These are phyloP conservation scores for Gephyroberyx darwinii DNA, from an alignment of 2,797 vertebrate species.

Conservation along the genomic window DNA sequence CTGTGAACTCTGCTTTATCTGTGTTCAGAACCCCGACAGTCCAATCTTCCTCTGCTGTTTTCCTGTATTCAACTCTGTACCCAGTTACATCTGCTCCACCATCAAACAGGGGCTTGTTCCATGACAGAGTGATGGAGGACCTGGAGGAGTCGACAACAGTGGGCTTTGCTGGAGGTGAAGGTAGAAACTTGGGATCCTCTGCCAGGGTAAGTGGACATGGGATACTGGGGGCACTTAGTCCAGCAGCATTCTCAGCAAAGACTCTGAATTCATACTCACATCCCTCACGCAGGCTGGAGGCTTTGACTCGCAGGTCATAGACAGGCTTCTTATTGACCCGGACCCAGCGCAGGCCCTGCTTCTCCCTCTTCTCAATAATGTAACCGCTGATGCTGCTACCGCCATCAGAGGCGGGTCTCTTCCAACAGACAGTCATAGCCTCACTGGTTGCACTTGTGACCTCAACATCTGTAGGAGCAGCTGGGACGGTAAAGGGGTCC, in stretches of 20 bases:
- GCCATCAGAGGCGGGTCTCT: constrained; percentile 92
- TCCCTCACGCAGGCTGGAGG: constrained; percentile 90
- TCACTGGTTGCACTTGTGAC: constrained; percentile 92
- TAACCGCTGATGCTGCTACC: constrained; percentile 94
- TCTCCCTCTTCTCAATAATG: constrained; percentile 95
- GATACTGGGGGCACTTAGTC: constrained; percentile 92
- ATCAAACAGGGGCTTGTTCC: constrained; percentile 97
- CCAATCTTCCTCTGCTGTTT: constrained; percentile 90
- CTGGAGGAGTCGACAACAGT: constrained; percentile 89
- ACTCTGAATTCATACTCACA: constrained; percentile 97
- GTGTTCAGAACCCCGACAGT: constrained; percentile 86
- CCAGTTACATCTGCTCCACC: constrained; percentile 92
- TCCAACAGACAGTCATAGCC: constrained; percentile 96
- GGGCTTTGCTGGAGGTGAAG: constrained; percentile 93
- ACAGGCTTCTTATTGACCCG: constrained; percentile 97
- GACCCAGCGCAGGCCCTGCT: constrained; percentile 92
- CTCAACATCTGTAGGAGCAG: constrained; percentile 90
- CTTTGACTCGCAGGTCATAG: constrained; percentile 96
- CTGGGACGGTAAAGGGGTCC: constrained; percentile 92
- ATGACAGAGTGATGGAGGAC: constrained; percentile 88
- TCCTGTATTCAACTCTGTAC: constrained; percentile 93
- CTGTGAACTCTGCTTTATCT: constrained; percentile 89
- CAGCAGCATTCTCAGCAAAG: constrained; percentile 95
- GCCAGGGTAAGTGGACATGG: constrained; percentile 87
- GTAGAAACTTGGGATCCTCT: constrained; percentile 94